Evolutionary conservation across 2,113 vertebrate genomes (phyloP), one percentile per base, ranked within the genome.

Genomic region (Festucalex cinctus): DNA sequence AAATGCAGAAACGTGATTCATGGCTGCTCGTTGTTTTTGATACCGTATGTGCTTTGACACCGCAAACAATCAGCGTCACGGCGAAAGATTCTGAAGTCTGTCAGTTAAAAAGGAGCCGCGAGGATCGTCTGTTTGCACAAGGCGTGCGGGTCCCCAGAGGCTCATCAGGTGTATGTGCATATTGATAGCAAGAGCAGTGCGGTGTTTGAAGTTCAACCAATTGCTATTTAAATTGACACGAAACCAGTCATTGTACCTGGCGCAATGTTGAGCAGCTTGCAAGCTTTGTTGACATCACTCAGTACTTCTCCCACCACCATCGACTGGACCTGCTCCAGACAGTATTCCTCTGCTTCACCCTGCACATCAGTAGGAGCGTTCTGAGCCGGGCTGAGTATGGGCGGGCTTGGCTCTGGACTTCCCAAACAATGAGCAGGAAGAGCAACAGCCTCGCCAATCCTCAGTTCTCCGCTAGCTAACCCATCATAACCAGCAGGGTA

Each of bases 261-360:
- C 0, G 92, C 76, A 65, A 98, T 98, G 90, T 95, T 97, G 74
- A 98, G 94, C 63, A 98, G 92, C 80, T 96, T 97, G 84, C 95
- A 98, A n/a, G 96, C 95, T 0, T 94, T 97, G 86, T 95, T 94
- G 17, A 98, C 94, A 78, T 98, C 96, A 87, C 95, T 98, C 57
- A 96, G 90, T 77, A 98, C 96, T 68, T 98, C 96, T 0, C 94
- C 94, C 80, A 96, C 90, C 76, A 98, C 95, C 93, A 97, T 92
- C 75, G 91, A 93, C 87, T 96, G 95, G 68, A 97, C 93, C 86
- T 97, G 95, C 89, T 98, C 95, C 86, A 97, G 89, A 0, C 93
- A 95, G 68, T 92, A 90, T 71, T 98, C 95, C 85, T 95, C 95
- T 78, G 90, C 76, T 4, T 92, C 92, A 12, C 87, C 84, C 69